These are phyloP conservation scores for Heliocidaris tuberculata DNA, from an alignment of 35 echinoderm and acorn worm genomes.

Conservation along the genomic window DNA sequence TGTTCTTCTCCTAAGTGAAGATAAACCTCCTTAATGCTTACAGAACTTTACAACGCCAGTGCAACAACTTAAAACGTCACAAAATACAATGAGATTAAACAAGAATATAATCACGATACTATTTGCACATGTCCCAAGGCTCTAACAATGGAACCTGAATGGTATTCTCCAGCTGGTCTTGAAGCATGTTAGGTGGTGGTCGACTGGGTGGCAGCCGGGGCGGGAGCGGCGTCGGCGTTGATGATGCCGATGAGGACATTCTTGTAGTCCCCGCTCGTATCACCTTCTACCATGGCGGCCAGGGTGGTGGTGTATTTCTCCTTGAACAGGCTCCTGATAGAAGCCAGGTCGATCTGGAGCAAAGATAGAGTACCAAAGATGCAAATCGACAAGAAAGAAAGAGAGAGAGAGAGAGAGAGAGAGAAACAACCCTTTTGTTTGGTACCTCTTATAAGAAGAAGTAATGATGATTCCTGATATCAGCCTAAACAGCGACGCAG, in stretches of 20 bases:
- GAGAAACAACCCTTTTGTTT: not conserved
- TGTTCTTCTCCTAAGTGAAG: too few relatives aligned
- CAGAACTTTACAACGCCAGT: too few relatives aligned
- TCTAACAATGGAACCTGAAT: too few relatives aligned
- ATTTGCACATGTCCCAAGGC: too few relatives aligned
- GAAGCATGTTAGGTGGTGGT: not conserved
- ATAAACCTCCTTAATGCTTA: too few relatives aligned
- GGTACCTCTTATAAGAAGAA: not conserved
- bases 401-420: too few relatives aligned
- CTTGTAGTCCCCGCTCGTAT: constrained; percentile 45
- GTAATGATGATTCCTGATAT: not conserved
- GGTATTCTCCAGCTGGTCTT: too few relatives aligned
- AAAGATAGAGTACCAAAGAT: not conserved
- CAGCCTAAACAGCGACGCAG: too few relatives aligned
- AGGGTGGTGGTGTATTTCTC: constrained; percentile 15
- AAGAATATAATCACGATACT: too few relatives aligned
- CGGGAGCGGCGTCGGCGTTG: not conserved
- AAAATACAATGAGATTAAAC: too few relatives aligned
- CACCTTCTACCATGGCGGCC: not conserved
- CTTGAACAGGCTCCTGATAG: constrained; percentile 34
- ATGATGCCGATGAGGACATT: constrained; percentile 28
- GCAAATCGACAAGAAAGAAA: not conserved
- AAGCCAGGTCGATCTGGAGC: constrained; percentile 40
- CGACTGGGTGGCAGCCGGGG: not conserved
- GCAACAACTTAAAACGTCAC: too few relatives aligned